Conservation (phyloP, 2,797 vertebrate species). For the Anolis apletophallus region DNA sequence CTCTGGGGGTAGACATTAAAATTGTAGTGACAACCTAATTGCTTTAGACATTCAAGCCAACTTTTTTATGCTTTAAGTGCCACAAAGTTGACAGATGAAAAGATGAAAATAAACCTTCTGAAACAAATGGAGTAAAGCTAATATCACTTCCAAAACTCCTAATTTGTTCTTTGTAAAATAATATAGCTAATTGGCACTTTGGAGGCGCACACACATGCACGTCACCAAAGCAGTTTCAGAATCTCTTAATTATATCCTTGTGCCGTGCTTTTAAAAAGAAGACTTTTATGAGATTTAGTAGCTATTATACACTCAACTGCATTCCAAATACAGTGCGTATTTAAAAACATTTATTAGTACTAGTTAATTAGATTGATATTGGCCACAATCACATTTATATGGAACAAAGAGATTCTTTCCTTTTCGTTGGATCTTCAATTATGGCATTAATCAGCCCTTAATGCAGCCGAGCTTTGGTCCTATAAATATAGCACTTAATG, state of each 20-base stretch:
- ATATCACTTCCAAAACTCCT: slow-evolving; percentile 6
- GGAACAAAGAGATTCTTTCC: background rate
- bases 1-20: background rate
- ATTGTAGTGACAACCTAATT: slow-evolving; percentile 28
- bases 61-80: slow-evolving; percentile 27
- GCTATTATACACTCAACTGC: slow-evolving; percentile 33
- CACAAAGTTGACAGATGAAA: slow-evolving; percentile 15
- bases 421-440: slow-evolving; percentile 18
- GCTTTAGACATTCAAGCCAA: background rate
- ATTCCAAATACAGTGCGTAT: slow-evolving; percentile 20
- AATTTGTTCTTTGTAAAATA: slow-evolving; percentile 41
- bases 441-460: slow-evolving; percentile 15
- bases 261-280: background rate
- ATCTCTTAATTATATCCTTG: slow-evolving; percentile 31
- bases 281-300: slow-evolving; percentile 31
- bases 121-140: slow-evolving; percentile 17
- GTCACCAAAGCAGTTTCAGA: slow-evolving; percentile 40
- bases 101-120: background rate
- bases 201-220: background rate
- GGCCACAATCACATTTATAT: background rate
- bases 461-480: background rate
- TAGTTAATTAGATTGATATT: slow-evolving; percentile 27
- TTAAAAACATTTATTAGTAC: slow-evolving; percentile 21
- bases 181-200: slow-evolving; percentile 6
- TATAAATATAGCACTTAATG: background rate